Base-by-base conservation (phyloP, 2,888 invertebrate species). In the Sinhomidia bicolor region DNA sequence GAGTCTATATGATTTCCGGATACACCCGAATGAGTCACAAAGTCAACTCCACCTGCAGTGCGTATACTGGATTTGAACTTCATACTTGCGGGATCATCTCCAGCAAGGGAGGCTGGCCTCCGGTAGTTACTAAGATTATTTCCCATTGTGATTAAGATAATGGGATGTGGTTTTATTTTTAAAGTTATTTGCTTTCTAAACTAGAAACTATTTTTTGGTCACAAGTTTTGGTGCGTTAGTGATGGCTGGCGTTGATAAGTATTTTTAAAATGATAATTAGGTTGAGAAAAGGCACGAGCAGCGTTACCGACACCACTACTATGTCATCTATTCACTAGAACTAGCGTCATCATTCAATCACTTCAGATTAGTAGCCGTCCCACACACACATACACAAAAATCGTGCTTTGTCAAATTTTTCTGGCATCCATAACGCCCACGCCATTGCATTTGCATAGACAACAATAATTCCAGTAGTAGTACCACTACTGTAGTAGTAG, bases 31-130 rank as follows among this genome's bases (percentile, higher is more conserved):
- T 85, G 89, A 85, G 81, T 85, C 80, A 90, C 85, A 84, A 88
- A 88, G 62, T 88, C 87, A 41, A 57, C 81, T 74, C 83, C 83
- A 68, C 90, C 90, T 81, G 89, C 82, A 76, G 91, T 89, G 76
- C 91, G 90, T 81, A 91, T 90, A 85, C 89, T 90, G 20, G 88
- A 89, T 84, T 91, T 91, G 87, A 91, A 88, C 85, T 91, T 90
- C 79, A 90, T 62, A 26, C 71, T 85, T 36, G 88, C 79, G 14
- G 86, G 84, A 80, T 89, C 89, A 44, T 91, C 91, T 26, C 88
- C 90, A 82, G 79, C 88, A 60, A 76, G 62, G 62, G 89, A 87
- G 57, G 88, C 65, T 65, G 87, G 84, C 76, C 89, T 85, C 41
- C 90, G 84, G 51, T 90, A 89, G 62, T 89, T 90, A 62, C 91